phyloP scores from a whole-genome alignment of 2,888 invertebrate species.

The Aphodius granarius region DNA sequence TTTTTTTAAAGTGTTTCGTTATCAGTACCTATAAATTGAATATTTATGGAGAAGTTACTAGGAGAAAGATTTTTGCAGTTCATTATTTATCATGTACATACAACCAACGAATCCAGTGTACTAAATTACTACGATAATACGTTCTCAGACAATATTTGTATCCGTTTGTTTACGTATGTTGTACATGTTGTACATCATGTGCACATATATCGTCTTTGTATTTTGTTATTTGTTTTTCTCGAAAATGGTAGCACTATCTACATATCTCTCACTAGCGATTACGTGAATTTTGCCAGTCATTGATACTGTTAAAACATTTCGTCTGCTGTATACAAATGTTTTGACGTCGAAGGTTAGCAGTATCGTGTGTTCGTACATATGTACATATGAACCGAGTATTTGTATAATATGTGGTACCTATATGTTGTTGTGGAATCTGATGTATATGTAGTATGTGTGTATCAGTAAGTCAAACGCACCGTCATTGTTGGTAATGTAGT shows the following conservation, averaged over 20 bases:
- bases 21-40: no score
- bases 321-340: background rate
- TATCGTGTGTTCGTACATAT: background rate
- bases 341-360: background rate
- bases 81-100: background rate
- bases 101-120: no score
- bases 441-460: no score
- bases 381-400: background rate
- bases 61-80: background rate
- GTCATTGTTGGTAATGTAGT: no score
- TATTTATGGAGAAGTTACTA: no score
- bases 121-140: background rate
- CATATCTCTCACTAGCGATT: background rate
- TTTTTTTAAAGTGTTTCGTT: no score
- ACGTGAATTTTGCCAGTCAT: background rate
- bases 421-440: no score
- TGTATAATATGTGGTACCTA: background rate
- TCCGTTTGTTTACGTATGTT: background rate
- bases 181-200: background rate
- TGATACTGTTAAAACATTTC: background rate
- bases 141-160: background rate
- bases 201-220: background rate
- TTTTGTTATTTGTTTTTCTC: background rate
- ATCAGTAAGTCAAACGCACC: no score
- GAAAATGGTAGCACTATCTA: background rate